Evolutionary conservation across 2,888 invertebrate genomes (phyloP).

Genomic region (Lepidochitona cinerea): DNA sequence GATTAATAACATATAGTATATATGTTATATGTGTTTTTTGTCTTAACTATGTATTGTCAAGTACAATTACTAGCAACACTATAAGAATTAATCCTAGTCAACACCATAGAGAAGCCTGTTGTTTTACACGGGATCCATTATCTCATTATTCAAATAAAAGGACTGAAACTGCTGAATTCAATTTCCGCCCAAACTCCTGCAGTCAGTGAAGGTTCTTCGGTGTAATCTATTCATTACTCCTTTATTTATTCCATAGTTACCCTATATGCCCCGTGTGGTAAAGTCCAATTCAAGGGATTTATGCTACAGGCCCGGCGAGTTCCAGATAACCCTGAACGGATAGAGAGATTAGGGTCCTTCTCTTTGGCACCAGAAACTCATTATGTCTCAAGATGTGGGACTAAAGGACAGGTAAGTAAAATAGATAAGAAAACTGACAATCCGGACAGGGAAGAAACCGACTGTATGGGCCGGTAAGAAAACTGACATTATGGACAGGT

Average conservation of each 20-base stretch:
- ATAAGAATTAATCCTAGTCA: background rate
- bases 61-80: no score
- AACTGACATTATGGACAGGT: no score
- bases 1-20: no score
- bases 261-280: background rate
- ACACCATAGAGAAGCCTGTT: background rate
- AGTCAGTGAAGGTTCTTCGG: background rate
- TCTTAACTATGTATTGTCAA: background rate
- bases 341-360: background rate
- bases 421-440: no score
- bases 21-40: background rate
- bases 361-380: background rate
- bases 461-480: no score
- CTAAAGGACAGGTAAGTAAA: background rate
- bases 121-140: background rate
- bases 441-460: no score
- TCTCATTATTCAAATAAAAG: background rate
- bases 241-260: background rate
- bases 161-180: background rate
- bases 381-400: background rate
- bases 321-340: background rate
- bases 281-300: background rate
- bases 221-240: background rate
- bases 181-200: background rate
- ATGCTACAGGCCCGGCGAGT: background rate